phyloP scores from a whole-genome alignment of 2,888 invertebrate genomes.

The Scaptomyza caliginosa region DNA sequence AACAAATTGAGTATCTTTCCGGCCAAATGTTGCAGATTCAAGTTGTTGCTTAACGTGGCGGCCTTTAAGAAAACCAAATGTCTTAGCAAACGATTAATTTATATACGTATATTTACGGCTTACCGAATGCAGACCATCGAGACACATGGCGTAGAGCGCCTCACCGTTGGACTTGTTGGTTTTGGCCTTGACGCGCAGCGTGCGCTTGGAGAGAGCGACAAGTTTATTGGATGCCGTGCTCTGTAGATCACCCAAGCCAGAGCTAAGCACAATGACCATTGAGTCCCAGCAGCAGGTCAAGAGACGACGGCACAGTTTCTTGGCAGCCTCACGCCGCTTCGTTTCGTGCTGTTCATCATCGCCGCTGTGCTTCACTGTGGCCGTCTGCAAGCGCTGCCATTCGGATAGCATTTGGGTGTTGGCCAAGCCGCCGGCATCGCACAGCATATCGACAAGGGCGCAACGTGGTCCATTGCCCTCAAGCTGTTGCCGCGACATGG shows the following conservation, averaged over 20 bases:
- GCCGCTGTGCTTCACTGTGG: conserved; percentile 88
- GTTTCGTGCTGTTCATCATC: conserved; percentile 86
- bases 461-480: conserved; percentile 79
- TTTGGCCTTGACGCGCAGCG: conserved; percentile 83
- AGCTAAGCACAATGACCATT: conserved; percentile 93
- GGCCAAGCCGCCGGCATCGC: conserved; percentile 93
- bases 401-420: conserved; percentile 93
- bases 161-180: conserved; percentile 87
- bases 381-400: conserved; percentile 92
- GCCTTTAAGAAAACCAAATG: conserved; percentile 85
- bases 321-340: conserved; percentile 91
- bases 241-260: conserved; percentile 87
- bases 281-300: conserved; percentile 96
- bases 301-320: conserved; percentile 90
- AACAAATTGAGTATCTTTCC: conserved; percentile 94
- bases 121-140: conserved; percentile 95
- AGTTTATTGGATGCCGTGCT: conserved; percentile 85
- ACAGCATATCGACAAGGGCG: conserved; percentile 84
- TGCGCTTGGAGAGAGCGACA: conserved; percentile 86
- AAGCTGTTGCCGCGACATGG: conserved; percentile 78
- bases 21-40: conserved; percentile 95
- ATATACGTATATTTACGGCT: conserved; percentile 9
- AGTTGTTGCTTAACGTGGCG: conserved; percentile 93
- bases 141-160: conserved; percentile 91
- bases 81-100: background rate